Evolutionary conservation across 2,888 invertebrate species (phyloP).

Genomic region (Ophion ellenae): DNA sequence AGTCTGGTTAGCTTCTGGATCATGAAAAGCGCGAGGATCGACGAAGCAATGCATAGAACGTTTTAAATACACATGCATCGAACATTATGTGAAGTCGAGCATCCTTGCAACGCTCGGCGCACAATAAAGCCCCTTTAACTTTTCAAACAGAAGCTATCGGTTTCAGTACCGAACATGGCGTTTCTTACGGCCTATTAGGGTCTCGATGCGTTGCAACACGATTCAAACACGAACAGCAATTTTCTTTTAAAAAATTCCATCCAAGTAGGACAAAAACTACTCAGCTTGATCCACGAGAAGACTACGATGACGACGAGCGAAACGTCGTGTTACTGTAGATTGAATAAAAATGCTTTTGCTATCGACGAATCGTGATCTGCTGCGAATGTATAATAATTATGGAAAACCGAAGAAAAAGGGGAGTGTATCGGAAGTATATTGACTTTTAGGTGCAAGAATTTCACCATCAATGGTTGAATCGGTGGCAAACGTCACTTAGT

Average conservation of each 20-base stretch:
- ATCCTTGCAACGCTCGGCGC: not conserved
- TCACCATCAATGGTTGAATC: too few species aligned
- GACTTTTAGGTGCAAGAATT: too few species aligned
- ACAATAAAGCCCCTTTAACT: not conserved
- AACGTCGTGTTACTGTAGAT: not conserved
- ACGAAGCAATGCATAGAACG: not conserved
- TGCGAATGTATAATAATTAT: not conserved
- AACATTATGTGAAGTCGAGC: not conserved
- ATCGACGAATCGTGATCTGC: not conserved
- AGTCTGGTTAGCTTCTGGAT: not conserved
- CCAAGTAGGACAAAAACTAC: not conserved
- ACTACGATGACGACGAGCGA: not conserved
- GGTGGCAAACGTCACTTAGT: too few species aligned
- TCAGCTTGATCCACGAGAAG: not conserved
- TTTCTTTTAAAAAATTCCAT: not conserved
- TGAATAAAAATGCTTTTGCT: not conserved
- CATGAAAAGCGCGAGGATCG: not conserved
- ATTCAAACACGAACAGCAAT: conserved; percentile 52
- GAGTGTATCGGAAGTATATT: not conserved
- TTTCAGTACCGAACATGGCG: conserved; percentile 64
- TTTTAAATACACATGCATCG: not conserved
- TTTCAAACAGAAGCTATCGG: not conserved
- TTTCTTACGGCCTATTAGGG: conserved; percentile 72
- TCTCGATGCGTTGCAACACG: conserved; percentile 58
- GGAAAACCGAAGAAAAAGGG: not conserved